Evolutionary conservation across 2,888 invertebrate species (phyloP), one percentile per base, ranked within the genome.

Genomic region (Metallyticus violacea): DNA sequence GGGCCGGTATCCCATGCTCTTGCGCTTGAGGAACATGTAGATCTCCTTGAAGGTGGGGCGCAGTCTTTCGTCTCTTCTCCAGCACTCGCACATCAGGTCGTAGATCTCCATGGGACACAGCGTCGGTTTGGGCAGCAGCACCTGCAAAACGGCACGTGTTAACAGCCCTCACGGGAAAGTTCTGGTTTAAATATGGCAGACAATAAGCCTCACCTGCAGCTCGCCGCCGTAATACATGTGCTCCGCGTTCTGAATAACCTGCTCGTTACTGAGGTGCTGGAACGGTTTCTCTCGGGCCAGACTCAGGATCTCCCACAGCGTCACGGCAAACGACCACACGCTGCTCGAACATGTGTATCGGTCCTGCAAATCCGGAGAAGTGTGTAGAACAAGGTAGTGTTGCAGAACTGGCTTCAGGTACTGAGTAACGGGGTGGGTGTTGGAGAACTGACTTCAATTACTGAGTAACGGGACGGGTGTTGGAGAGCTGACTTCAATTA

Each of bases 81-180:
- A 95, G 90, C 95, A 96, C 90, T 94, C 94, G 90, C 94, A 94
- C 95, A 96, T 95, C 89, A 96, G 92, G 89, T 95, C 94, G 92
- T 97, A 96, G 82, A 97, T 94, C 89, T 95, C 95, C 26, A 94
- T 93, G 22, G 96, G 95, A 91, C 97, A 97, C 88, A 96, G 94
- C 85, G 94, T 93, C 79, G 97, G 97, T 90, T 95, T 94, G 89
- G 96, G 96, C 93, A 96, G 94, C 89, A 95, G 91, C 84, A 93
- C 91, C 93, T 93, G 89, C 86, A 62, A 62, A n/a, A n/a, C n/a
- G n/a, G n/a, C n/a, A n/a, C n/a, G 6, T 29, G 6, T 6, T 6
- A 29, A 6, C 6, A 29, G 29, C 6, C 6, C 6, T 6, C 6
- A 6, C 6, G 29, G 6, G 6, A 29, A 29, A 6, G 6, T 29